These are phyloP conservation scores for Nematostella vectensis DNA, from an alignment of 92 coral and sea anemone species.

Conservation along the genomic window DNA sequence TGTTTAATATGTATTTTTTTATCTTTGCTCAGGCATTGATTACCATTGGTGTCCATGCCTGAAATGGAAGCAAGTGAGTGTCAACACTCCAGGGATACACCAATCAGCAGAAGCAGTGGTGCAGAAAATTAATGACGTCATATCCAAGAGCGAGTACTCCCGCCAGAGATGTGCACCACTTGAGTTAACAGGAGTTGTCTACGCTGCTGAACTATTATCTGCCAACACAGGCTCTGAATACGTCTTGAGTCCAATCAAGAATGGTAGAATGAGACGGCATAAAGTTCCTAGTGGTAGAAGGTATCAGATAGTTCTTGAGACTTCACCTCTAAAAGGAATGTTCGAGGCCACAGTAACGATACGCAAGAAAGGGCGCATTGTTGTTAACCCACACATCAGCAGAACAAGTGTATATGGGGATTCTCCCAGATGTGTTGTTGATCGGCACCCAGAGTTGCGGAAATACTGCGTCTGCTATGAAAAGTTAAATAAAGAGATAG, in stretches of 20 bases:
- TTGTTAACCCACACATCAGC: conserved; percentile 60
- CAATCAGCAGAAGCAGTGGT: conserved; percentile 51
- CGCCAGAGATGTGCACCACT: conserved; percentile 36
- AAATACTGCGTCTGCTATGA: conserved; percentile 58
- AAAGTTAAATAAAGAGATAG: conserved; percentile 17
- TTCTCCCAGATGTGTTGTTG: conserved; percentile 55
- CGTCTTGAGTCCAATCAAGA: conserved; percentile 30
- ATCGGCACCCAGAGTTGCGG: conserved; percentile 32
- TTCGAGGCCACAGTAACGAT: conserved; percentile 60
- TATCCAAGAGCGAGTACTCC: conserved; percentile 26
- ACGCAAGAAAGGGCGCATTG: conserved; percentile 37
- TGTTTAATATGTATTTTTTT: too few relatives aligned
- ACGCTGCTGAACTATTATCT: conserved; percentile 38
- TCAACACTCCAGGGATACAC: conserved; percentile 19
- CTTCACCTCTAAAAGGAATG: conserved; percentile 56
- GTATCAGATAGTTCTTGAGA: conserved; percentile 47
- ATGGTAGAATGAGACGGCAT: conserved; percentile 40
- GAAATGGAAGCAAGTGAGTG: conserved; percentile 38
- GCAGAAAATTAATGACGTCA: conserved; percentile 44
- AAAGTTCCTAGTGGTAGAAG: conserved; percentile 41
- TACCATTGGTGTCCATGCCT: conserved; percentile 78
- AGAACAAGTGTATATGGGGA: conserved; percentile 63
- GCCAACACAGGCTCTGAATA: conserved; percentile 27
- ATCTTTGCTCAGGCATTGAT: conserved; percentile 42
- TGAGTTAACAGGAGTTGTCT: conserved; percentile 40